Base-by-base conservation (phyloP, 2,888 invertebrate species). In the Cyclophora albipunctata region DNA sequence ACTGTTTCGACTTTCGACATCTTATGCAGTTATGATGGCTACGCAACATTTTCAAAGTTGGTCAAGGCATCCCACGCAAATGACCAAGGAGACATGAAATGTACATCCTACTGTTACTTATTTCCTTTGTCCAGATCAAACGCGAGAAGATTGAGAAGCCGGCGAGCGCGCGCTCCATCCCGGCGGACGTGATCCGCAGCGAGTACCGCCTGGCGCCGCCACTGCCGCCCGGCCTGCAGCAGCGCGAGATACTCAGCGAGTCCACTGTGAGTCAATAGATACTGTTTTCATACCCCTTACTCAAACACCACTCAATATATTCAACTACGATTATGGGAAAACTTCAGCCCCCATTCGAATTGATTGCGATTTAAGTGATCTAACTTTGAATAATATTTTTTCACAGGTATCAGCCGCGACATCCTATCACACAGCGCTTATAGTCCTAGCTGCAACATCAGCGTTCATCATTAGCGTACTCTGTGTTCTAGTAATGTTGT, bases 401-500 rank as follows among this genome's bases (percentile, higher is more conserved):
- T 35, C n/a, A 42, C 73, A 89, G 89, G 88, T 89, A 6, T 91
- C 92, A n/a, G 89, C 92, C 35, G 88, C 92, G 34, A 91, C 92
- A 4, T 92, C 93, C 0, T 94, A 95, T 69, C 95, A 95, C 71
- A 92, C 94, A 6, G 94, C 94, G 43, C 88, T 95, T 33, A 92
- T 95, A 62, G 93, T 95, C 7, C 86, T 95, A 48, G 94, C 93
- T 34, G 94, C 94, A 1, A 93, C 93, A 4, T 94, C 95, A 3
- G 94, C 95, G 0, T 95, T 95, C 69, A 90, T 95, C 51, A 94
- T 95, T 71, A 94, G 94, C 71, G 92, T 94, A 33, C 87, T 95
- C 33, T 91, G 94, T 35, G 91, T 95, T 3, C 89, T 95, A 7
- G 90, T 95, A 3, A 92, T 94, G 90, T 80, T 95, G 7, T 95